Percentiles rank a stretch among this genome's conserved stretches.
Evolutionary conservation across 37 sponge, comb jelly and placozoan species (phyloP).

Genomic region (Tethya wilhelma): DNA sequence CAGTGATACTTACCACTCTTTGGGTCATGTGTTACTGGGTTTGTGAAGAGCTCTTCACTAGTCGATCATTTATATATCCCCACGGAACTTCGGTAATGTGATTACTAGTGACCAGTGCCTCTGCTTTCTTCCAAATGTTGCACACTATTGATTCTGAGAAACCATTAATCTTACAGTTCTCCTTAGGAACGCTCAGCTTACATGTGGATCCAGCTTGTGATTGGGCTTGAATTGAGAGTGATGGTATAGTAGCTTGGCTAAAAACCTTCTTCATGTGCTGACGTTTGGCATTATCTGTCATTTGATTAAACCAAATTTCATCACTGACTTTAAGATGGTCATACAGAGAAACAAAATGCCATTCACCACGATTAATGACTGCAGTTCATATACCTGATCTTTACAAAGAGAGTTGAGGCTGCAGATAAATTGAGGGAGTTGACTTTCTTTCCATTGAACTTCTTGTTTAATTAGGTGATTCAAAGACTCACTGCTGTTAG

Average conservation of each 20-base stretch:
- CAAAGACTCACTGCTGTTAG: conserved; percentile 35
- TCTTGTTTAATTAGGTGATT: conserved; percentile 39
- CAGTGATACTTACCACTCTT: neutral
- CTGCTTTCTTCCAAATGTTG: neutral
- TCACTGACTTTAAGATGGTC: neutral
- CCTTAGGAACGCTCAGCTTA: neutral
- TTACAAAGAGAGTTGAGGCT: conserved; percentile 1
- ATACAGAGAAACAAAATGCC: conserved; percentile 16
- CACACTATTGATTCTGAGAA: neutral
- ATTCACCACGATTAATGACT: conserved; percentile 32
- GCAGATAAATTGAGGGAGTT: conserved; percentile 16
- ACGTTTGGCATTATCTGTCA: neutral
- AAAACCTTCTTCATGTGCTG: conserved; percentile 1
- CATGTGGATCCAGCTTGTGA: neutral
- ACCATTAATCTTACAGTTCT: neutral
- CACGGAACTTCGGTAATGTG: neutral
- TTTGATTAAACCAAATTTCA: neutral
- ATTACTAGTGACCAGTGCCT: neutral
- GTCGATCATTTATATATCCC: neutral
- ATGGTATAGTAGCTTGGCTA: neutral
- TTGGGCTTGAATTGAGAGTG: neutral
- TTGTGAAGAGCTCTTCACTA: neutral
- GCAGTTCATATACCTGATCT: conserved; percentile 4
- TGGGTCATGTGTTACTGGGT: neutral
- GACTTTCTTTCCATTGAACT: conserved; percentile 46